Base-by-base conservation (phyloP, 1,140 invertebrate species). In the Periplaneta americana region DNA sequence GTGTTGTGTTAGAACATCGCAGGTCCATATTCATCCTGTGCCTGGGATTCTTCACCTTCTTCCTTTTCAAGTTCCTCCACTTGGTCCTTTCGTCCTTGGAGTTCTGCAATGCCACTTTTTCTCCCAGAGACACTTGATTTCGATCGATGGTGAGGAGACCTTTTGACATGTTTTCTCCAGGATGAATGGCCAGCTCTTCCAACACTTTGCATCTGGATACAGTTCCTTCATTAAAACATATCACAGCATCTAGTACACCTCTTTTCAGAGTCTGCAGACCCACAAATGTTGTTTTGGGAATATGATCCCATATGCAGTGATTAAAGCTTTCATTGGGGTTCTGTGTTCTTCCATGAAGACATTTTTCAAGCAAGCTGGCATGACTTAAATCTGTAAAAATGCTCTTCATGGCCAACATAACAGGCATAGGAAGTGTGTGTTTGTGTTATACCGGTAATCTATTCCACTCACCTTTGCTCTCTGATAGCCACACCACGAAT, bases 401-500 rank as follows among this genome's bases (percentile, higher is more conserved):
- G 9, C 80, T 79, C 37, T 81, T 84, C 17, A 84, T 84, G 32
- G 80, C 85, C 74, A 83, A 78, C 35, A 80, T 79, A 75, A 84
- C 81, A 78, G 81, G 76, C 0, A 28, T 35, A 74, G 81, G 80
- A 33, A 84, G 81, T 22, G 81, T 22, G 32, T 76, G 75, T 18
- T 76, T 32, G 31, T 76, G 75, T 76, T 76, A 17, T n/a, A n/a
- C n/a, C n/a, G n/a, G 32, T n/a, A 39, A 79, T 28, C 32, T 34
- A 28, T 9, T 9, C 37, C 66, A 34, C 32, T 82, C 17, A 28
- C 57, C 75, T 82, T 78, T 32, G 81, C 81, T 78, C 80, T 39
- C 37, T 81, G 80, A 74, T n/a, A n/a, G n/a, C n/a, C n/a, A n/a
- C 84, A 85, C 83, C 84, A 85, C 32, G 82, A 82, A 80, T 84